Evolutionary conservation across 2,888 invertebrate species (phyloP).

Genomic region (Tipula lateralis): DNA sequence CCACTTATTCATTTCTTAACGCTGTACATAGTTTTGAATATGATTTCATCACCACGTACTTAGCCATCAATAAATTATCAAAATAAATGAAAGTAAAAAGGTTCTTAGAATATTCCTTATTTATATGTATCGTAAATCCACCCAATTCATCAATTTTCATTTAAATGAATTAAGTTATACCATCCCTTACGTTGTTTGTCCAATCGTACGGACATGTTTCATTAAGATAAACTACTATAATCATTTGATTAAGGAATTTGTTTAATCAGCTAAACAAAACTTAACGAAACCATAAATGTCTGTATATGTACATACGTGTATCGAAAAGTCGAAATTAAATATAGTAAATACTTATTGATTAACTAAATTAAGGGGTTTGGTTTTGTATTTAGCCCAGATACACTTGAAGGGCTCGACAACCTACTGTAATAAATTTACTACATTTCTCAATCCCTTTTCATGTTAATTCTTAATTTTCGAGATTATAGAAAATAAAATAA

Average conservation of each 20-base stretch:
- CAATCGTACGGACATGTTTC: background rate
- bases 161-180: background rate
- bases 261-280: background rate
- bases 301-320: background rate
- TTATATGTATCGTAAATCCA: background rate
- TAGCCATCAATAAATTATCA: too few species aligned
- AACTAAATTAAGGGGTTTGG: constrained; percentile 14
- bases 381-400: background rate
- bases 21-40: too few species aligned
- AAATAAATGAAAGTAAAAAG: too few species aligned
- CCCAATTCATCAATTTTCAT: constrained; percentile 1
- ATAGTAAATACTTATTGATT: background rate
- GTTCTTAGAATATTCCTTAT: background rate
- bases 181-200: background rate
- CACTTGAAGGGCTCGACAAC: background rate
- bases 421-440: background rate
- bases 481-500: background rate
- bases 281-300: background rate
- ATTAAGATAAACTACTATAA: background rate
- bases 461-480: background rate
- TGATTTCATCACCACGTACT: too few species aligned
- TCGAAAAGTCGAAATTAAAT: background rate
- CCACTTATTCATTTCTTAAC: too few species aligned
- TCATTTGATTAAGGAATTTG: background rate
- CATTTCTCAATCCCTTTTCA: background rate